Base-by-base conservation (phyloP, 2,888 invertebrate genomes). In the Ryuthela nishihirai region DNA sequence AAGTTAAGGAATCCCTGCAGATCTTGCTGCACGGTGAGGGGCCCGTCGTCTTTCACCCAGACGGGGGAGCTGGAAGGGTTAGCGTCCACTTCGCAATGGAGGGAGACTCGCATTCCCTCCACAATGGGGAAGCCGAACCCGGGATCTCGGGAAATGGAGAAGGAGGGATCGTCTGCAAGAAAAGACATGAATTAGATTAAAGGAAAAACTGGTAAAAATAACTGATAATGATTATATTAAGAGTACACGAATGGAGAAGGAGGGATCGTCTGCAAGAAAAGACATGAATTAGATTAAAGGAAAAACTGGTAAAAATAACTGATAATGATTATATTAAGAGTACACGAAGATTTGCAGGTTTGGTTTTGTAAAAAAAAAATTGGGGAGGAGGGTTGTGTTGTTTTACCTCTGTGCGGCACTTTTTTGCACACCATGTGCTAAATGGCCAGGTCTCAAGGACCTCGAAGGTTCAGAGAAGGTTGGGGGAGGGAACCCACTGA, bases 1-100 rank as follows among this genome's bases (percentile, higher is more conserved):
- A 91, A 91, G 76, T 91, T 91, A 58, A 92, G 81, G 73, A 85
- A 88, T 53, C 91, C 87, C 24, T 20, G 35, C 23, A 45, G 23
- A 45, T 49, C 39, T 21, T 54, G 48, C 9, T 34, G 17, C 2
- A 50, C 34, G 2, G 45, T 26, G 2, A 54, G 42, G 12, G 50
- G 53, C 12, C 62, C 64, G n/a, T 60, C 61, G 49, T 68, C 81
- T 72, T 79, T 78, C 69, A 88, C 84, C 92, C 92, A 92, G 70
- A 86, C 80, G 43, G 91, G 89, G 44, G 83, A 80, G 47, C 90
- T 87, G 49, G 85, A 83, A 17, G 94, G 94, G 78, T 93, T 92
- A 69, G 93, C 88, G 77, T 93, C 92, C 64, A 93, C 91, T 75
- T 90, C 89, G 71, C 94, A 94, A 74, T 89, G 87, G 68, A 94